phyloP scores from a whole-genome alignment of 2,888 invertebrate species.

The Oconnorella tubifera region DNA sequence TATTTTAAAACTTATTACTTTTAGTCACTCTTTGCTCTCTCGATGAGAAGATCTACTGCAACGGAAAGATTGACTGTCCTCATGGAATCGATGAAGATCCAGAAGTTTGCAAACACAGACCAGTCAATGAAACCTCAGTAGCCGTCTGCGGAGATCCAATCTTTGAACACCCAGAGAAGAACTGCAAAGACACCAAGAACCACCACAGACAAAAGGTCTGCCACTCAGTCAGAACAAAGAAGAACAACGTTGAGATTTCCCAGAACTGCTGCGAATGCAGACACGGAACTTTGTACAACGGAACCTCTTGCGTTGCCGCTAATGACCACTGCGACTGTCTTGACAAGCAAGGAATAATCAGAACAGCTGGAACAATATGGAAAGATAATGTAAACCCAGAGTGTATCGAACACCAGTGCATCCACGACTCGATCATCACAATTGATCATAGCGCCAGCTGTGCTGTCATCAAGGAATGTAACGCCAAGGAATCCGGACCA shows the following conservation, averaged over 20 bases:
- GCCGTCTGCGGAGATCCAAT: slow-evolving; percentile 5
- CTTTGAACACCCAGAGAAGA: slow-evolving; percentile 9
- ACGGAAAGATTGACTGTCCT: slow-evolving; percentile 7
- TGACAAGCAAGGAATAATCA: background rate
- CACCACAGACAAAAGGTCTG: slow-evolving; percentile 3
- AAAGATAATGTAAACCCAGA: background rate
- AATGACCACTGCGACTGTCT: slow-evolving; percentile 14
- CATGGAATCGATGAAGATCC: slow-evolving; percentile 10
- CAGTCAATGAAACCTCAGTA: background rate
- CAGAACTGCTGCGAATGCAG: slow-evolving; percentile 10
- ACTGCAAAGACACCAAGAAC: slow-evolving; percentile 8
- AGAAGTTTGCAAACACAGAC: slow-evolving; percentile 9
- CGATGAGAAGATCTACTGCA: slow-evolving; percentile 1
- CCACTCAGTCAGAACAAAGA: slow-evolving; percentile 2
- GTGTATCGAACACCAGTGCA: slow-evolving; percentile 8
- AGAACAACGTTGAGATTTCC: background rate
- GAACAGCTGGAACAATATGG: slow-evolving; percentile 8
- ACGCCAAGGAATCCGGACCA: slow-evolving; percentile 3
- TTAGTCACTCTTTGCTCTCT: slow-evolving; percentile 8
- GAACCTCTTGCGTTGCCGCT: slow-evolving; percentile 6
- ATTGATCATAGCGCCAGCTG: slow-evolving; percentile 8
- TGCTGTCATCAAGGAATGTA: slow-evolving; percentile 3
- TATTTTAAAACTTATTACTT: background rate
- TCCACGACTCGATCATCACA: slow-evolving; percentile 9
- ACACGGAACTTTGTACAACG: slow-evolving; percentile 13